Base-by-base conservation (phyloP, 2,797 vertebrate species). In the Kryptolebias ocellatus region DNA sequence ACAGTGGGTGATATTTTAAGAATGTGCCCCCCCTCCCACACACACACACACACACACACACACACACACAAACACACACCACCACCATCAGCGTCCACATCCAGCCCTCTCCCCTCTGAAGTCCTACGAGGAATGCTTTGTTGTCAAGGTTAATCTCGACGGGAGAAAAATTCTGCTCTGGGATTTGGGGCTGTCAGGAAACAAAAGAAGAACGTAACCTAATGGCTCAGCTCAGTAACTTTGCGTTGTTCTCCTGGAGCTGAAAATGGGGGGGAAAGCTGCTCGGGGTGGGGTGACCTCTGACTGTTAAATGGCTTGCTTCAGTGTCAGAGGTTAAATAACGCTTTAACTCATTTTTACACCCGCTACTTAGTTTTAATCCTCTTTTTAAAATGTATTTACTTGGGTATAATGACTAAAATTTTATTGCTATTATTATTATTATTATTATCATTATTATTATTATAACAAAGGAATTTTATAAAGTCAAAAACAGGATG, bases 281-380 rank as follows among this genome's bases (percentile, higher is more conserved):
- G 9, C 80, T 83, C 0, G 71, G 64, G 42, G 79, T 57, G 64
- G 9, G 6, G 5, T 91, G 92, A 94, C 92, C 93, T 85, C 80
- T 89, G 87, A 82, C 92, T 84, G 83, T 89, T 87, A 90, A 93
- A 93, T 81, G 90, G 87, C 88, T 91, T 91, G 91, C 91, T 87
- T 89, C 87, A 74, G 89, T 84, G 91, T 84, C 90, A 92, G 73
- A 92, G 93, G 92, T 94, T 94, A 93, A 93, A 93, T 89, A 92
- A 92, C 81, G 87, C 93, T 93, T 94, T 90, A 90, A 92, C 80
- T 86, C 74, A 83, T 92, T 92, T 87, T 83, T 89, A 83, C 60
- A n/a, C 51, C 1, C 28, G 71, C 87, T 88, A 92, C 92, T 90
- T 90, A 88, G 52, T 66, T 72, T 63, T 67, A 78, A 84, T 80